Percentiles rank a stretch among this genome's conserved stretches.
Conservation (phyloP, 2,113 vertebrate genomes). For the Bathybates hornii region DNA sequence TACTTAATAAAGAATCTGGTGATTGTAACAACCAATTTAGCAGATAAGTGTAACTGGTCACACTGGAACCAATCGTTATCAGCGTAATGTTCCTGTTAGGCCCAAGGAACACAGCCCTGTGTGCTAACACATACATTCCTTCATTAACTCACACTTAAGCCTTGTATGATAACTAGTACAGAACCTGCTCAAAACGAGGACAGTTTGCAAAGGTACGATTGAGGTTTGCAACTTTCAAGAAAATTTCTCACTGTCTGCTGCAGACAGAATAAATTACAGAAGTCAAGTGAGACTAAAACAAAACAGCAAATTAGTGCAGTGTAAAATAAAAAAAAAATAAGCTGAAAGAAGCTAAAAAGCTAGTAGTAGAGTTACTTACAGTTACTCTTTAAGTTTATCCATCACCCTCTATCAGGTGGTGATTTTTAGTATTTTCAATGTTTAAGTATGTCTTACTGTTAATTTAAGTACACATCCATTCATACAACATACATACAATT, state of each 20-base stretch:
- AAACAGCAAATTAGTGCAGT: neutral
- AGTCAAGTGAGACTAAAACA: neutral
- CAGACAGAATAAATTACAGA: neutral
- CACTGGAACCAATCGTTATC: neutral
- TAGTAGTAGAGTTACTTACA: neutral
- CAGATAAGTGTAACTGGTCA: neutral
- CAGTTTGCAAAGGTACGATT: rapidly evolving
- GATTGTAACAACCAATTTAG: neutral
- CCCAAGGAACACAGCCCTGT: neutral
- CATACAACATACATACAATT: neutral
- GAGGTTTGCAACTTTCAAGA: neutral
- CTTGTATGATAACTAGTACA: neutral
- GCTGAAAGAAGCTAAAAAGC: neutral
- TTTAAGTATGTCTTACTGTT: neutral
- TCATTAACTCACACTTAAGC: neutral
- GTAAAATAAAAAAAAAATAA: neutral
- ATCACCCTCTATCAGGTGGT: neutral
- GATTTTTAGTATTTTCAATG: neutral
- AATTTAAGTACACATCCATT: neutral
- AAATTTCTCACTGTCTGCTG: neutral
- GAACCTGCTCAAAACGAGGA: neutral
- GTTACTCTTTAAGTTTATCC: neutral
- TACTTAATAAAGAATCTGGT: neutral
- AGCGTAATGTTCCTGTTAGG: neutral
- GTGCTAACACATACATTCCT: neutral